Evolutionary conservation across 1,140 invertebrate species (phyloP).

Genomic region (Cyclargus thomasi): DNA sequence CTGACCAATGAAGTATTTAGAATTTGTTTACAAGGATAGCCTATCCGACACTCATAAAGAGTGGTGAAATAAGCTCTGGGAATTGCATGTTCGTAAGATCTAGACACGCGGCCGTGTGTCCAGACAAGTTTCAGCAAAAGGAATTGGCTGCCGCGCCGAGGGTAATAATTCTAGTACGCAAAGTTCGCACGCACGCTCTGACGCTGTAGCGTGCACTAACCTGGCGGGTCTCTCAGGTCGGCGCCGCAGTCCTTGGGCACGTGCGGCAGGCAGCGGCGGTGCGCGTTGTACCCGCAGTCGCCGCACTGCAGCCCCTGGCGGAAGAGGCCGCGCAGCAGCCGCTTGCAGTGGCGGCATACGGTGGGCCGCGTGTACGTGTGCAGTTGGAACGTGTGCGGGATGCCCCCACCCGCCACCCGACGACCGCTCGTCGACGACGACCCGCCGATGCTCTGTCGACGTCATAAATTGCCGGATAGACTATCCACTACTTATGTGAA

Average conservation of each 20-base stretch:
- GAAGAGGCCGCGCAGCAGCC: constrained; percentile 95
- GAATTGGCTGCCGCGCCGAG: too few relatives aligned
- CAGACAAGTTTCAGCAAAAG: too few relatives aligned
- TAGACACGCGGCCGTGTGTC: too few relatives aligned
- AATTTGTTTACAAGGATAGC: too few relatives aligned
- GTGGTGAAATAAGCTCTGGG: too few relatives aligned
- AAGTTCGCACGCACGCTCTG: too few relatives aligned
- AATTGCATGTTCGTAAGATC: too few relatives aligned
- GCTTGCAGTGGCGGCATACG: constrained; percentile 96
- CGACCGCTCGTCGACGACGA: constrained; percentile 75
- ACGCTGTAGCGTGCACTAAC: constrained; percentile 36
- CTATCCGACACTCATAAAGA: too few relatives aligned
- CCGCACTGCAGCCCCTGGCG: constrained; percentile 99
- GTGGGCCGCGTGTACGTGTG: constrained; percentile 97
- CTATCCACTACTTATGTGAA: too few relatives aligned
- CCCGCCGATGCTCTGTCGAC: neutral
- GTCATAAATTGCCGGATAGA: too few relatives aligned
- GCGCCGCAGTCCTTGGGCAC: constrained; percentile 97
- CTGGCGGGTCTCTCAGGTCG: constrained; percentile 79
- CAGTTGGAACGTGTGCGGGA: constrained; percentile 93
- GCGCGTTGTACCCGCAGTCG: constrained; percentile 98
- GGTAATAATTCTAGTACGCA: too few relatives aligned
- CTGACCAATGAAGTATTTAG: too few relatives aligned
- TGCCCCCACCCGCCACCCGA: constrained; percentile 77
- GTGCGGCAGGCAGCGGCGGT: constrained; percentile 96